Evolutionary conservation across 2,797 vertebrate species (phyloP).

Genomic region (Aulostomus chinensis): DNA sequence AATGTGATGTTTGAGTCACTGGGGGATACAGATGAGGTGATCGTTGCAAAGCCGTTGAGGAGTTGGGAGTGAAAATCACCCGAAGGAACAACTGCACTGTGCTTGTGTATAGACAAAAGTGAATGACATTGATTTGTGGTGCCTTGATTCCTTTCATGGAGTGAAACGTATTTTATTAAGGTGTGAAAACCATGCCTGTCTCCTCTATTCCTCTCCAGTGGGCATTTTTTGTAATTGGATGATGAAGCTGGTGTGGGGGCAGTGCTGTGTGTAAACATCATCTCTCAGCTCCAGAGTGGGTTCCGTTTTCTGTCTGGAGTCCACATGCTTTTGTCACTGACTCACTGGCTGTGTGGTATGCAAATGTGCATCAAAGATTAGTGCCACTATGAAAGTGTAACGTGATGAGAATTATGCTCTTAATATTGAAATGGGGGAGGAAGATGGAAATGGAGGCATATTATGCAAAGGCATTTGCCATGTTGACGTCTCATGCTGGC

Average conservation of each 20-base stretch:
- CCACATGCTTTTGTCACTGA: slow-evolving; percentile 18
- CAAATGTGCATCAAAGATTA: background rate
- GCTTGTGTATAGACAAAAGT: too few species aligned
- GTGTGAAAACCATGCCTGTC: too few species aligned
- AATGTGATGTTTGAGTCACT: too few species aligned
- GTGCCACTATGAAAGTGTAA: background rate
- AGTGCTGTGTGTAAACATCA: slow-evolving; percentile 35
- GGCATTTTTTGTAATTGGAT: slow-evolving; percentile 36
- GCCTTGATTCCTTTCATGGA: too few species aligned
- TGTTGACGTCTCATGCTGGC: background rate
- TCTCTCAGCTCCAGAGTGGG: slow-evolving; percentile 18
- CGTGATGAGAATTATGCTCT: background rate
- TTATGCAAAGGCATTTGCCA: background rate
- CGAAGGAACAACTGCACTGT: too few species aligned
- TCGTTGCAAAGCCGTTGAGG: too few species aligned
- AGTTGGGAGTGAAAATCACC: too few species aligned
- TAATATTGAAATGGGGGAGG: background rate
- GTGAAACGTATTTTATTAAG: too few species aligned
- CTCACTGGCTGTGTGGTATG: slow-evolving; percentile 13
- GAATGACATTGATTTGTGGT: too few species aligned
- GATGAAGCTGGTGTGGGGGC: slow-evolving; percentile 32
- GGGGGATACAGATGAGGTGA: too few species aligned
- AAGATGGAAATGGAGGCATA: background rate
- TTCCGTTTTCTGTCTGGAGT: slow-evolving; percentile 11
- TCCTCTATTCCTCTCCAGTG: slow-evolving; percentile 18